Evolutionary conservation across 2,797 vertebrate genomes (phyloP).

Genomic region (Anabacerthia variegaticeps): DNA sequence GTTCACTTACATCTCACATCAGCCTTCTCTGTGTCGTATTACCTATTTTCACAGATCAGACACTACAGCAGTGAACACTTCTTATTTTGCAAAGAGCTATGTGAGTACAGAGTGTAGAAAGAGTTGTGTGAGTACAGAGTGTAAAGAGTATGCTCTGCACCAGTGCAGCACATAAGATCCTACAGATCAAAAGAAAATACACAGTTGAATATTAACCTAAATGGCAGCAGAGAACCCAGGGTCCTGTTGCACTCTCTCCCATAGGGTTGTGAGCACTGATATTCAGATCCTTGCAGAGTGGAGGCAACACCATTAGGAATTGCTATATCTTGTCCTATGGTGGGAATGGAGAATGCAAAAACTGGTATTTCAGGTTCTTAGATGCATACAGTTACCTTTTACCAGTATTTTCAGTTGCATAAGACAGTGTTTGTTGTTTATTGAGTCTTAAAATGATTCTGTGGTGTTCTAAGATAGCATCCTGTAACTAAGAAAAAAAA

Average conservation of each 20-base stretch:
- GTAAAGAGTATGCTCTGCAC: neutral
- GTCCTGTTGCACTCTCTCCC: neutral
- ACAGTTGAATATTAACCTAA: slow-evolving; percentile 34
- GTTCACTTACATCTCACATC: neutral
- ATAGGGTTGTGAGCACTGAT: neutral
- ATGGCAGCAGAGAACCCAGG: neutral
- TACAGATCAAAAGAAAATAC: neutral
- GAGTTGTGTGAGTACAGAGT: neutral
- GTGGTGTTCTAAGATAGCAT: neutral
- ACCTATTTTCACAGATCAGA: neutral
- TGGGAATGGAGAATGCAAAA: neutral
- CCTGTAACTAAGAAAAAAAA: neutral
- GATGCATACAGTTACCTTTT: neutral
- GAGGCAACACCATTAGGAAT: neutral
- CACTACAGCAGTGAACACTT: neutral
- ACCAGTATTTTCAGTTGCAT: neutral
- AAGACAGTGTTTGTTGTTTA: neutral
- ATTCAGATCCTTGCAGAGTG: neutral
- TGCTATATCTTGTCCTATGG: neutral
- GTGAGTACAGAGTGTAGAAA: neutral
- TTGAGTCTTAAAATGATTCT: neutral
- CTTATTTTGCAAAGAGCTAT: neutral
- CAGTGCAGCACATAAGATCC: neutral
- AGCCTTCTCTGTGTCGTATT: neutral
- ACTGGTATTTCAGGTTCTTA: neutral